phyloP scores from a whole-genome alignment of 2,113 vertebrate species.

The Trichomycterus rosablanca region DNA sequence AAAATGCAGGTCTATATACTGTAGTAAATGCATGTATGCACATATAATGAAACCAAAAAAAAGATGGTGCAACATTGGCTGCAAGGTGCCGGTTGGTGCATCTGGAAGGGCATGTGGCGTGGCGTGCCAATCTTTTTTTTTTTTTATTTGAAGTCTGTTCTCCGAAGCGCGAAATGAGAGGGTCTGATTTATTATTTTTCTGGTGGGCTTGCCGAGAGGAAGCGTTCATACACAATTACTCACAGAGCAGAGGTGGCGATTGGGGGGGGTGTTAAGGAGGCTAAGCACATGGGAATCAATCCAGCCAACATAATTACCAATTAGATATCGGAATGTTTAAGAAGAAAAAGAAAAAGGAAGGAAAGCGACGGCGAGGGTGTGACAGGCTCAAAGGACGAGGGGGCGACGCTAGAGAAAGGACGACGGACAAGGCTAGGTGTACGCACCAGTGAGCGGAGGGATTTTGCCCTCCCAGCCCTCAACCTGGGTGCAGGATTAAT shows the following conservation, averaged over 20 bases:
- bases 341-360: too few species aligned
- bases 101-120: conserved; percentile 35
- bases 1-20: too few species aligned
- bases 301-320: conserved; percentile 75
- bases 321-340: conserved; percentile 76
- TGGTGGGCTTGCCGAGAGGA: conserved; percentile 71
- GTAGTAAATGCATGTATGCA: conserved; percentile 8
- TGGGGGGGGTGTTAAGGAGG: conserved; percentile 35
- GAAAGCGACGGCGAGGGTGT: conserved; percentile 17
- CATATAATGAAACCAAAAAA: conserved; percentile 26
- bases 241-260: conserved; percentile 48
- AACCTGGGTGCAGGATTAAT: conserved; percentile 73
- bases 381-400: conserved; percentile 33
- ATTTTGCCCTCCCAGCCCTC: conserved; percentile 60
- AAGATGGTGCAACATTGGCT: conserved; percentile 18
- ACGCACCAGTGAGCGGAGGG: conserved; percentile 65
- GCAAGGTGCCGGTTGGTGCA: conserved; percentile 12
- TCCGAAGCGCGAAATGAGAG: conserved; percentile 80
- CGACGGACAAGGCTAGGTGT: conserved; percentile 49
- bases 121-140: conserved; percentile 51
- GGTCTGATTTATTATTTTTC: conserved; percentile 80
- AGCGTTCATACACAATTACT: conserved; percentile 77
- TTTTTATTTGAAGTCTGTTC: conserved; percentile 75
- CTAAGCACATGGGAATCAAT: conserved; percentile 61
- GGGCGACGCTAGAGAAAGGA: conserved; percentile 39